A percentile compares a stretch with the other conserved stretches of the same genome.
Conservation (phyloP, 2,113 vertebrate species). For the Chaetorhynchus papuensis region DNA sequence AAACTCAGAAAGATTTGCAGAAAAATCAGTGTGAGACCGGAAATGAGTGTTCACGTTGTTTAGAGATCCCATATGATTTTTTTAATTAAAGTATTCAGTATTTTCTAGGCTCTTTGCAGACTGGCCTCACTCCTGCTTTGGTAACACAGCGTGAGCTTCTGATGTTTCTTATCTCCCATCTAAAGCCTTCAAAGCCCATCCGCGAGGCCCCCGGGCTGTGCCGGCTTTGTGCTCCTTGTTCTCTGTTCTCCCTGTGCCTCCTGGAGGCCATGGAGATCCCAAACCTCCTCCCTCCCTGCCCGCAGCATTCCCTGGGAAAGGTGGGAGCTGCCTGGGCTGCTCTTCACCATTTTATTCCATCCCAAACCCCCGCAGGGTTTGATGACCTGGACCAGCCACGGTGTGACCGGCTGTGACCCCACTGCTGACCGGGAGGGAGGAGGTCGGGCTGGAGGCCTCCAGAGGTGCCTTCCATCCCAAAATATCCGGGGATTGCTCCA, state of each 20-base stretch:
- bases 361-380: neutral
- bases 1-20: neutral
- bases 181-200: neutral
- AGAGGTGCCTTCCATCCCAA: neutral
- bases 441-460: neutral
- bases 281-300: neutral
- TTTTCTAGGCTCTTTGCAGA: neutral
- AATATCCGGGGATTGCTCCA: fast-evolving
- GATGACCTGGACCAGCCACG: neutral
- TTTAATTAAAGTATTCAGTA: neutral
- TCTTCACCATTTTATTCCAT: no score
- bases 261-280: neutral
- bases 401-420: neutral
- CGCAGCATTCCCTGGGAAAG: neutral
- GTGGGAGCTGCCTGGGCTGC: no score
- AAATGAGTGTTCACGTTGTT: neutral
- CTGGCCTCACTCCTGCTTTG: neutral
- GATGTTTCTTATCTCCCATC: neutral
- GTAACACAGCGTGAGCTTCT: fast-evolving
- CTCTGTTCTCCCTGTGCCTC: neutral
- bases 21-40: neutral
- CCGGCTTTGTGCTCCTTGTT: neutral
- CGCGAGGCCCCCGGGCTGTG: neutral
- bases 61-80: neutral
- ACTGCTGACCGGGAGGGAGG: neutral